phyloP scores from a whole-genome alignment of 2,888 invertebrate species.

The Xestia c-nigrum region DNA sequence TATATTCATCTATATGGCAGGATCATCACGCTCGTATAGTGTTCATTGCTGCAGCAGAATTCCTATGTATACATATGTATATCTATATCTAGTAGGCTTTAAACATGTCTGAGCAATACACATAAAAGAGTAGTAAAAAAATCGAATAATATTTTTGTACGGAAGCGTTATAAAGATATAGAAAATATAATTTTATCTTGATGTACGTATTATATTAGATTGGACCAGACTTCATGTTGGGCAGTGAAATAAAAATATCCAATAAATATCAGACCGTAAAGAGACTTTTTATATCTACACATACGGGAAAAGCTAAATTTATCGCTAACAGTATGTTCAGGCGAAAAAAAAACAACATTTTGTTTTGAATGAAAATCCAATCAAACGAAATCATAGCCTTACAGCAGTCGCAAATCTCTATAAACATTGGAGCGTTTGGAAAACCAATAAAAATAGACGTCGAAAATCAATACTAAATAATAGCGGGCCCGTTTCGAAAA shows the following conservation, averaged over 20 bases:
- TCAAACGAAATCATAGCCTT: conserved; percentile 76
- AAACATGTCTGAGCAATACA: conserved; percentile 29
- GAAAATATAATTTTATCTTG: conserved; percentile 54
- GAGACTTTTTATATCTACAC: conserved; percentile 47
- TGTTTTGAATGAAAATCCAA: conserved; percentile 76
- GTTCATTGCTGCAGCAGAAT: background rate
- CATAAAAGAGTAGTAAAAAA: conserved; percentile 46
- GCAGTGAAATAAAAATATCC: conserved; percentile 61
- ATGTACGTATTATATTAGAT: conserved; percentile 54
- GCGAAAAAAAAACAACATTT: conserved; percentile 49
- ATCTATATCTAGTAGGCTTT: background rate
- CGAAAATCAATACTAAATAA: conserved; percentile 87
- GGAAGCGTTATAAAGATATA: conserved; percentile 44
- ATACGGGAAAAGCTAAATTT: conserved; percentile 50
- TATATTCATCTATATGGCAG: conserved; percentile 20
- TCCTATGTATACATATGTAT: too few relatives aligned
- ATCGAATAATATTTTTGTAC: conserved; percentile 45
- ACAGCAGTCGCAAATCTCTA: conserved; percentile 80
- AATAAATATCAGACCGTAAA: conserved; percentile 41
- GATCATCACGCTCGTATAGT: background rate
- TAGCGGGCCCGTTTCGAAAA: conserved; percentile 80
- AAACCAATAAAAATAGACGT: conserved; percentile 82
- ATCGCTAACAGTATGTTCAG: conserved; percentile 49
- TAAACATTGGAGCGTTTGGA: conserved; percentile 78
- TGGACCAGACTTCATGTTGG: conserved; percentile 55